phyloP scores from a whole-genome alignment of 2,113 vertebrate genomes.

The Colistium nudipinnis region DNA sequence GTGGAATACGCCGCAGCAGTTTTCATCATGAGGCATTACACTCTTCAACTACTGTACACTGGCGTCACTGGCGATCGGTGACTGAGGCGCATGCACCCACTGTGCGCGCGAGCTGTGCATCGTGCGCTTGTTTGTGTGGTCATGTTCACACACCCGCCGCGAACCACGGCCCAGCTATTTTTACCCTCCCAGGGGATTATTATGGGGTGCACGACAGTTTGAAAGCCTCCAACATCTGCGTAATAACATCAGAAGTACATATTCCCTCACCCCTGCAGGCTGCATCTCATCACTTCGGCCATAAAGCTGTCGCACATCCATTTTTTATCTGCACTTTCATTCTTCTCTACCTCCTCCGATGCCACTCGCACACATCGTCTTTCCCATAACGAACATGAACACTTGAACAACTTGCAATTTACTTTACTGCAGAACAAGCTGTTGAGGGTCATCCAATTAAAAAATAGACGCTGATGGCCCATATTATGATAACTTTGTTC shows the following conservation, averaged over 20 bases:
- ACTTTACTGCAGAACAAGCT: too few species aligned
- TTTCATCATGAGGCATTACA: not conserved
- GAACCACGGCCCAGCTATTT: not conserved
- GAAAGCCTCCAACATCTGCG: conserved; percentile 15
- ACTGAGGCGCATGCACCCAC: not conserved
- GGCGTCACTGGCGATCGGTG: not conserved
- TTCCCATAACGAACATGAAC: too few species aligned
- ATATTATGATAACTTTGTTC: too few species aligned
- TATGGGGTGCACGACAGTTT: not conserved
- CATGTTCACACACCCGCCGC: not conserved
- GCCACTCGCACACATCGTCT: not conserved
- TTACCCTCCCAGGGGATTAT: not conserved
- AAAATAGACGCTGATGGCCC: too few species aligned
- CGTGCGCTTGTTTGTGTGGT: not conserved
- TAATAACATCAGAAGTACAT: not conserved
- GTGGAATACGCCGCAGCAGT: not conserved
- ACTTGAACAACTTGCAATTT: too few species aligned
- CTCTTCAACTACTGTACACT: not conserved
- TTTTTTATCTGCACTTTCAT: not conserved
- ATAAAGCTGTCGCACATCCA: not conserved
- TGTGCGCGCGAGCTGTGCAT: not conserved
- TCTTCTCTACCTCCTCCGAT: not conserved
- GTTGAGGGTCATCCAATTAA: too few species aligned
- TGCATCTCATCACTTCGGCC: conserved; percentile 1
- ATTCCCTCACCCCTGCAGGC: not conserved